These are phyloP conservation scores for Odontamblyopus lacepedii DNA, from an alignment of 2,797 vertebrate species.

Conservation along the genomic window DNA sequence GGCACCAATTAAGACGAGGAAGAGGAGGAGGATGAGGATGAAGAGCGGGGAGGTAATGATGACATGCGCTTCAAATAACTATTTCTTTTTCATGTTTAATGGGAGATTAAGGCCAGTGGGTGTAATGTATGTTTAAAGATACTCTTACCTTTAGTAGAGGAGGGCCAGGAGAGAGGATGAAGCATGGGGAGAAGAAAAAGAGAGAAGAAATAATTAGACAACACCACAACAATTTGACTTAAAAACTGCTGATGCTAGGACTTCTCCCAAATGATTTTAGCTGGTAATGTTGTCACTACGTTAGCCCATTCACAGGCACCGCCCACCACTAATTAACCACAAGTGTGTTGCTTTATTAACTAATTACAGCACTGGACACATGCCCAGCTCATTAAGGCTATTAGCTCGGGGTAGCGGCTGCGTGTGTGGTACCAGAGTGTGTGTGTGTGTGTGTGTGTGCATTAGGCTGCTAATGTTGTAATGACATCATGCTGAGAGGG, in stretches of 20 bases:
- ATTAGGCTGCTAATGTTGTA: constrained; percentile 58
- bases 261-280: constrained; percentile 8
- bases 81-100: constrained; percentile 81
- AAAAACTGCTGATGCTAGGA: not conserved
- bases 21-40: constrained; percentile 37
- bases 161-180: constrained; percentile 4
- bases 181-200: constrained; percentile 18
- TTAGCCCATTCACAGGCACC: constrained; percentile 90
- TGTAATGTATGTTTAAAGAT: constrained; percentile 83
- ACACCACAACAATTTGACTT: constrained; percentile 8
- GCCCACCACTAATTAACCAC: constrained; percentile 92
- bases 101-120: constrained; percentile 80
- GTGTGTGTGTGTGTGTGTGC: constrained; percentile 6
- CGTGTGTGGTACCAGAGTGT: constrained; percentile 22
- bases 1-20: constrained; percentile 82
- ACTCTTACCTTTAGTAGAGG: constrained; percentile 44
- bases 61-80: constrained; percentile 76
- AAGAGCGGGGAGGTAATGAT: constrained; percentile 77
- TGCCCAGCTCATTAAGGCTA: constrained; percentile 92
- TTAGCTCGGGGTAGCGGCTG: constrained; percentile 43
- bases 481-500: constrained; percentile 56
- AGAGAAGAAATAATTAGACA: constrained; percentile 19
- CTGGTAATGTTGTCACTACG: constrained; percentile 87
- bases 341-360: constrained; percentile 94
- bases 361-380: constrained; percentile 98